Evolutionary conservation across 2,113 vertebrate genomes (phyloP).

Genomic region (Colinus virginianus): DNA sequence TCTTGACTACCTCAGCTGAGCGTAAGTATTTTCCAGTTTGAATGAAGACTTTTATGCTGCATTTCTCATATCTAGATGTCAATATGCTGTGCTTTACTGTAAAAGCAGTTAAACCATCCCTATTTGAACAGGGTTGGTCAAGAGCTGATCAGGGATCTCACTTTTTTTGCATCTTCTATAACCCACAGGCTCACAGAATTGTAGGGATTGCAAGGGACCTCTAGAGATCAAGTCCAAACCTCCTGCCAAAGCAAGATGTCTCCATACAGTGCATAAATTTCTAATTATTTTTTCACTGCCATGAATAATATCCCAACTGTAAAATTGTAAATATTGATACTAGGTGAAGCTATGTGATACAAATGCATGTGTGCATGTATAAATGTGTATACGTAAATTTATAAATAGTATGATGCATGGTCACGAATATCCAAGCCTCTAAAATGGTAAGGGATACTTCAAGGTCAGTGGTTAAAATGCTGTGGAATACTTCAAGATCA

Average conservation of each 20-base stretch:
- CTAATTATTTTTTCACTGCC: neutral
- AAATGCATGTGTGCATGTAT: accelerated
- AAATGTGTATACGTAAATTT: neutral
- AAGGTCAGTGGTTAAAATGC: neutral
- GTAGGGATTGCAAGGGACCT: too few species aligned
- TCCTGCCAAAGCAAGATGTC: neutral
- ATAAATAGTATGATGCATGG: neutral
- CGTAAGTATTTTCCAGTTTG: neutral
- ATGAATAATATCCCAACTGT: neutral
- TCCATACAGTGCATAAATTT: neutral
- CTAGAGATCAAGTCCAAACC: too few species aligned
- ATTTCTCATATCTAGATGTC: neutral
- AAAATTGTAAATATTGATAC: neutral
- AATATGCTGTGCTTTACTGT: neutral
- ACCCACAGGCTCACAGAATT: neutral
- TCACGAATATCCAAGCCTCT: neutral
- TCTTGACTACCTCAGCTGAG: neutral
- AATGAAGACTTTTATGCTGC: neutral
- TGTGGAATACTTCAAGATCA: neutral
- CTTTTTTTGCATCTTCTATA: neutral
- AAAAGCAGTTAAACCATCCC: neutral
- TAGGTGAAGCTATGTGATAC: accelerated
- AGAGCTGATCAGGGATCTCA: neutral
- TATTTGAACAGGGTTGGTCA: neutral
- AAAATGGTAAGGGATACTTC: neutral